phyloP scores from a whole-genome alignment of 2,888 invertebrate species.

The Drosophila prostipennis region DNA sequence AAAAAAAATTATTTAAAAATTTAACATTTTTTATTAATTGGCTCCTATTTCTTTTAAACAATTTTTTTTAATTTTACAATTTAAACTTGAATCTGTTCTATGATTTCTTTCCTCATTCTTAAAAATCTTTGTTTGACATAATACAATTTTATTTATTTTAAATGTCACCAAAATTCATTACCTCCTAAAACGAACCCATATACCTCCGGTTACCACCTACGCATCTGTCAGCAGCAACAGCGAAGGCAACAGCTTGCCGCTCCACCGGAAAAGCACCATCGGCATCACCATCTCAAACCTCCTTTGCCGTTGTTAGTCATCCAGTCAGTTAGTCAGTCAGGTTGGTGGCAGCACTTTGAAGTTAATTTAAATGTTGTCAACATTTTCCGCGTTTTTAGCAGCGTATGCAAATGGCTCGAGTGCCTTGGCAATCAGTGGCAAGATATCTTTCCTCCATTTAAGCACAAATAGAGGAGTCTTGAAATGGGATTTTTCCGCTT shows the following conservation, averaged over 20 bases:
- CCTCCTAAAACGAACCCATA: constrained; percentile 14
- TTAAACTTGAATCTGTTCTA: too few species aligned
- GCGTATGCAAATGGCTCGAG: constrained; percentile 76
- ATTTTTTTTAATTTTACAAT: too few species aligned
- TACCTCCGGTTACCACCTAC: constrained; percentile 22
- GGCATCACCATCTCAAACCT: constrained; percentile 17
- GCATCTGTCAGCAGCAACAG: constrained; percentile 33
- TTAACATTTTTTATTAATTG: too few species aligned
- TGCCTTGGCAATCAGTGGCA: constrained; percentile 56
- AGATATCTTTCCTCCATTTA: constrained; percentile 31
- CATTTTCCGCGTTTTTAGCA: constrained; percentile 68
- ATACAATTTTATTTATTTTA: too few species aligned
- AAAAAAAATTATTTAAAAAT: too few species aligned
- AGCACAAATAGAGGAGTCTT: constrained; percentile 14
- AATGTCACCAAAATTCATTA: background rate
- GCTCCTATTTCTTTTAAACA: too few species aligned
- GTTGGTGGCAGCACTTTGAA: constrained; percentile 76
- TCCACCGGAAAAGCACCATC: constrained; percentile 15
- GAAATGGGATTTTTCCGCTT: constrained; percentile 39
- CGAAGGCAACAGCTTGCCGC: constrained; percentile 32
- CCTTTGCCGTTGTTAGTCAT: constrained; percentile 13
- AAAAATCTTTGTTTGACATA: background rate
- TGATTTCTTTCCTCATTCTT: too few species aligned
- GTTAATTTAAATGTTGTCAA: constrained; percentile 81
- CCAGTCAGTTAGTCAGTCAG: constrained; percentile 27